Evolutionary conservation across 1,140 invertebrate species (phyloP).

Genomic region (Cephus cinctus): DNA sequence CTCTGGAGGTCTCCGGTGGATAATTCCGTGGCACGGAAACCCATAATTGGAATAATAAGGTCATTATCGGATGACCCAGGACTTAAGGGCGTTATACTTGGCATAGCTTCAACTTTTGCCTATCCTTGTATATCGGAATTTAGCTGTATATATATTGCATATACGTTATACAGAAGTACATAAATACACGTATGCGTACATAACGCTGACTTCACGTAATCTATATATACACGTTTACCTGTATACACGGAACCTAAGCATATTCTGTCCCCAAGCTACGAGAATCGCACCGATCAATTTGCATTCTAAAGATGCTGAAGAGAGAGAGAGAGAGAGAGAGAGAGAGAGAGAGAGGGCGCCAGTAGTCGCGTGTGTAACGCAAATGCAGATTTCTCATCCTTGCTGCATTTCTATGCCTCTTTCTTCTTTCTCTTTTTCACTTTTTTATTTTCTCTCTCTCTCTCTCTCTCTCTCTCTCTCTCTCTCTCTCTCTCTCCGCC

Average conservation of each 20-base stretch:
- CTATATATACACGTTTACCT: constrained; percentile 13
- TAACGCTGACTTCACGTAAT: no score
- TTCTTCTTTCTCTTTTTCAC: constrained; percentile 4
- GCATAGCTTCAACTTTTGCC: no score
- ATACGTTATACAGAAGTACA: no score
- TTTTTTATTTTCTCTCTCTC: constrained; percentile 3
- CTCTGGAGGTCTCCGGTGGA: no score
- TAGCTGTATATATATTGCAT: no score
- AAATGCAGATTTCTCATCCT: constrained; percentile 8
- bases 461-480: not conserved
- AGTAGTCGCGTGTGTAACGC: constrained; percentile 2
- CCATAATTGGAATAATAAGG: constrained; percentile 32
- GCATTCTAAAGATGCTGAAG: constrained; percentile 43
- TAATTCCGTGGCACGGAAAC: constrained; percentile 17
- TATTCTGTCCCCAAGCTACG: constrained; percentile 37
- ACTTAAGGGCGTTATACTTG: constrained; percentile 3
- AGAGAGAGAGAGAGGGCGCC: constrained; percentile 17
- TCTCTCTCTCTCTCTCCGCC: not conserved
- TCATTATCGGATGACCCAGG: constrained; percentile 32
- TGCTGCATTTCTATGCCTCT: constrained; percentile 1
- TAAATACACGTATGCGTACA: no score
- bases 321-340: constrained; percentile 20
- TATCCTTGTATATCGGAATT: no score
- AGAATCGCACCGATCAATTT: constrained; percentile 44
- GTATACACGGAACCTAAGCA: constrained; percentile 28